phyloP scores from a whole-genome alignment of 1,140 invertebrate species.

The Drosophila azteca region DNA sequence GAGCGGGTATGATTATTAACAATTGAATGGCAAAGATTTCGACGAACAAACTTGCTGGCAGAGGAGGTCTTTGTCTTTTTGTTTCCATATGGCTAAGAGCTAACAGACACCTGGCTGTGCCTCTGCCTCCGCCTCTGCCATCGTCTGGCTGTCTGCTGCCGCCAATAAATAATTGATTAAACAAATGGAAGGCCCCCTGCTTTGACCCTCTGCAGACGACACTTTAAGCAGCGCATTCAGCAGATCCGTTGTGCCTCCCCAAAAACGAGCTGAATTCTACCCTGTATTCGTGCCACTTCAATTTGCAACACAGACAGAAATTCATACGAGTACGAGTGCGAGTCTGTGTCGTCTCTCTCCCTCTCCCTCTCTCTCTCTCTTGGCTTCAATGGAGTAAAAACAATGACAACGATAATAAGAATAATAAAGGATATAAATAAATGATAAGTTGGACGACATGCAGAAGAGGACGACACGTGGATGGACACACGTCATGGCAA shows the following conservation, averaged over 20 bases:
- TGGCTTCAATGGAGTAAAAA: constrained; percentile 19
- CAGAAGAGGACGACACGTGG: constrained; percentile 34
- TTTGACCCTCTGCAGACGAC: constrained; percentile 9
- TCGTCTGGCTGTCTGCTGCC: constrained; percentile 4
- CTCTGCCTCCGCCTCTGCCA: constrained; percentile 1
- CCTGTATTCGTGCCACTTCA: constrained; percentile 35
- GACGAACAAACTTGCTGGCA: constrained; percentile 8
- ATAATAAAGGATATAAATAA: constrained; percentile 76
- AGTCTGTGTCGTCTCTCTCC: too few relatives aligned
- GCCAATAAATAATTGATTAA: constrained; percentile 75
- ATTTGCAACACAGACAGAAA: constrained; percentile 48
- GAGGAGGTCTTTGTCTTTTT: constrained; percentile 11
- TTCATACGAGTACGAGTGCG: constrained; percentile 10
- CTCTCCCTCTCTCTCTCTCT: too few relatives aligned
- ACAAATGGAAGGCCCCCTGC: constrained; percentile 66
- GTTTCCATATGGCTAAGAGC: constrained; percentile 11
- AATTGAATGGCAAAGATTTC: constrained; percentile 14
- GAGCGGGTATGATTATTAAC: constrained; percentile 1
- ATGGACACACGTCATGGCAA: constrained; percentile 31
- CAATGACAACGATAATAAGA: constrained; percentile 62
- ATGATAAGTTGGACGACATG: constrained; percentile 67
- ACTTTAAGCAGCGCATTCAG: constrained; percentile 64
- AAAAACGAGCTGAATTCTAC: too few relatives aligned
- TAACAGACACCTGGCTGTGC: neutral
- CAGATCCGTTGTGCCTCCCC: constrained; percentile 5